Conservation (phyloP, 2,888 invertebrate species). For the Therioaphis trifolii region DNA sequence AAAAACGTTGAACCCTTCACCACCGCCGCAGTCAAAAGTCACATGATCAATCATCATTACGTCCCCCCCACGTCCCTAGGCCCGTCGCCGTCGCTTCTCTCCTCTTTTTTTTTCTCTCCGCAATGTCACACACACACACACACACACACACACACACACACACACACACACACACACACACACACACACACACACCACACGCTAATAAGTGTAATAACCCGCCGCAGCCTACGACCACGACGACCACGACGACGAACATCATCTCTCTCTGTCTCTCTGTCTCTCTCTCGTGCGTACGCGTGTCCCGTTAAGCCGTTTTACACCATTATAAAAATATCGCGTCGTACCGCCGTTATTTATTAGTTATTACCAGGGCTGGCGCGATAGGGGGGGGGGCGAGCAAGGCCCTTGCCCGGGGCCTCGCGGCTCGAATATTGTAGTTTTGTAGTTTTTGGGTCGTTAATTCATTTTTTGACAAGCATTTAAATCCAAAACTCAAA, state of each 20-base stretch:
- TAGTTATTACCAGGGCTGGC: too few species aligned
- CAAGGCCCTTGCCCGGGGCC: too few species aligned
- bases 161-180: not conserved
- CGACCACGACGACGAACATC: too few species aligned
- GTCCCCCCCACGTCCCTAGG: not conserved
- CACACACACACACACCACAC: too few species aligned
- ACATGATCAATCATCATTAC: conserved; percentile 62
- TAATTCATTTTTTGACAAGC: too few species aligned
- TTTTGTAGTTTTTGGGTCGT: too few species aligned
- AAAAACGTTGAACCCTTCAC: conserved; percentile 37
- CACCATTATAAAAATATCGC: not conserved
- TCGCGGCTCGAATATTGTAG: too few species aligned
- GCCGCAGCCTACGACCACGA: not conserved
- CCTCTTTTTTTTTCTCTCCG: not conserved
- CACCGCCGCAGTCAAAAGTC: conserved; percentile 46
- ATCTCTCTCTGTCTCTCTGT: too few species aligned
- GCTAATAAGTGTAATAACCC: conserved; percentile 10
- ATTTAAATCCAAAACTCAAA: too few species aligned
- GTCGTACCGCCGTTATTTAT: not conserved
- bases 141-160: too few species aligned
- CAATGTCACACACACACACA: not conserved
- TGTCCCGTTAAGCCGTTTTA: conserved; percentile 47
- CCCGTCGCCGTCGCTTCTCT: not conserved
- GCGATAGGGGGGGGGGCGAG: too few species aligned
- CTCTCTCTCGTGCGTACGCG: conserved; percentile 2